These are phyloP conservation scores for Caenorhabditis imperialis DNA, from an alignment of 2,888 invertebrate species.

Conservation along the genomic window DNA sequence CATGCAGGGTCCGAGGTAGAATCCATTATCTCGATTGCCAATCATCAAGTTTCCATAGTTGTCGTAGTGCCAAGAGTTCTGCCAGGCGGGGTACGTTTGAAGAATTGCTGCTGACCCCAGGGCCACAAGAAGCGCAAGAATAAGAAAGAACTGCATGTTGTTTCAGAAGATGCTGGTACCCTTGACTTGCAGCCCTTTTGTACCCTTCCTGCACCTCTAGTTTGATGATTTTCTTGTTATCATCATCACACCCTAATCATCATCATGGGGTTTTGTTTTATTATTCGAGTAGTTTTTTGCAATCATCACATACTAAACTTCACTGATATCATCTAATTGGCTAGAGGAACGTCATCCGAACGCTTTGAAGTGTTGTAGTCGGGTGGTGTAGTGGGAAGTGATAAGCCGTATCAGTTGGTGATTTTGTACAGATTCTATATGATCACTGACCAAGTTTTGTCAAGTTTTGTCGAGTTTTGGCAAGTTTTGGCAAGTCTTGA, in stretches of 20 bases:
- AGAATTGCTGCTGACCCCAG: slow-evolving; percentile 16
- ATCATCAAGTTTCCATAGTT: slow-evolving; percentile 39
- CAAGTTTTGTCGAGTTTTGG: too few relatives aligned
- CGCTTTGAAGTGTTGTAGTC: slow-evolving; percentile 12
- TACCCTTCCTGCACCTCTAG: slow-evolving; percentile 10
- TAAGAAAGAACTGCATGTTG: slow-evolving; percentile 1
- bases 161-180: background rate
- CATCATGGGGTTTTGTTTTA: background rate
- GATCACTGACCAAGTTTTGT: too few relatives aligned
- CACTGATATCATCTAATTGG: slow-evolving; percentile 20
- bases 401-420: too few relatives aligned
- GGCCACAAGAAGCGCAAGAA: slow-evolving; percentile 1
- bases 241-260: slow-evolving; percentile 14
- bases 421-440: too few relatives aligned
- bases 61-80: slow-evolving; percentile 38
- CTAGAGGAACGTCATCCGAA: background rate
- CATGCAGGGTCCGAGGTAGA: slow-evolving; percentile 40
- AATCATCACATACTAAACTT: slow-evolving; percentile 17
- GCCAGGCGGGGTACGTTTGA: slow-evolving; percentile 6
- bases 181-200: slow-evolving; percentile 11
- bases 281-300: slow-evolving; percentile 2
- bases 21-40: slow-evolving; percentile 47
- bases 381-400: background rate
- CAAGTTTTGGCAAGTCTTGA: too few relatives aligned
- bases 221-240: slow-evolving; percentile 33